phyloP scores from a whole-genome alignment of 2,888 invertebrate genomes.

The Dorcus hopei region DNA sequence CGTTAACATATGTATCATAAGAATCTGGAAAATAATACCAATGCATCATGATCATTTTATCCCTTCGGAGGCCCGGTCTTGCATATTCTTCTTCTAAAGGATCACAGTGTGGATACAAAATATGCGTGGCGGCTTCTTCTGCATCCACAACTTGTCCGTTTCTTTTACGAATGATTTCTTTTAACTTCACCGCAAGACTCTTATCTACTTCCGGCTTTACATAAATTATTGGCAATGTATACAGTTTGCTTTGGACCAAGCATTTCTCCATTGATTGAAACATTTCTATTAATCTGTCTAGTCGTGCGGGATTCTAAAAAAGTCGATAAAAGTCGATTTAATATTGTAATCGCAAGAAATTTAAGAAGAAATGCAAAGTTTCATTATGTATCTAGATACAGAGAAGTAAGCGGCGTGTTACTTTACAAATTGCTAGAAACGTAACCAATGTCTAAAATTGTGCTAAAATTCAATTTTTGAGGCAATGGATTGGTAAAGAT shows the following conservation, averaged over 20 bases:
- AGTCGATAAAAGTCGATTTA: slow-evolving; percentile 11
- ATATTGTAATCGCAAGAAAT: not conserved
- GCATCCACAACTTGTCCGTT: slow-evolving; percentile 74
- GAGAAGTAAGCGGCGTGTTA: no score
- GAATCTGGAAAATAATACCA: slow-evolving; percentile 97
- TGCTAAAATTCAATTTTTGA: no score
- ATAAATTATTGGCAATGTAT: slow-evolving; percentile 75
- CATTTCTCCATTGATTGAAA: slow-evolving; percentile 85
- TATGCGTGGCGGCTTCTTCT: slow-evolving; percentile 89
- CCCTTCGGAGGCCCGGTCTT: slow-evolving; percentile 72
- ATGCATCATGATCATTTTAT: slow-evolving; percentile 80
- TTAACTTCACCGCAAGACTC: slow-evolving; percentile 71
- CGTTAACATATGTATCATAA: slow-evolving; percentile 77
- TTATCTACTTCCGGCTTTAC: slow-evolving; percentile 86
- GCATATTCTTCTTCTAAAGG: slow-evolving; percentile 89
- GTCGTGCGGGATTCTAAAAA: slow-evolving; percentile 80
- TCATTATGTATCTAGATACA: not conserved
- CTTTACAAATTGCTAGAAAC: no score
- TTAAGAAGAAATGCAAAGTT: not conserved
- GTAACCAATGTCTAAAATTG: no score
- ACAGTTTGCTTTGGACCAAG: slow-evolving; percentile 75
- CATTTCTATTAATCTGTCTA: slow-evolving; percentile 92
- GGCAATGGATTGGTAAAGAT: no score
- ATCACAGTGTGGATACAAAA: slow-evolving; percentile 82
- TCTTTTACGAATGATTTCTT: slow-evolving; percentile 84